Conservation (phyloP, 2,888 invertebrate species). For the Pseudanteris insignis region DNA sequence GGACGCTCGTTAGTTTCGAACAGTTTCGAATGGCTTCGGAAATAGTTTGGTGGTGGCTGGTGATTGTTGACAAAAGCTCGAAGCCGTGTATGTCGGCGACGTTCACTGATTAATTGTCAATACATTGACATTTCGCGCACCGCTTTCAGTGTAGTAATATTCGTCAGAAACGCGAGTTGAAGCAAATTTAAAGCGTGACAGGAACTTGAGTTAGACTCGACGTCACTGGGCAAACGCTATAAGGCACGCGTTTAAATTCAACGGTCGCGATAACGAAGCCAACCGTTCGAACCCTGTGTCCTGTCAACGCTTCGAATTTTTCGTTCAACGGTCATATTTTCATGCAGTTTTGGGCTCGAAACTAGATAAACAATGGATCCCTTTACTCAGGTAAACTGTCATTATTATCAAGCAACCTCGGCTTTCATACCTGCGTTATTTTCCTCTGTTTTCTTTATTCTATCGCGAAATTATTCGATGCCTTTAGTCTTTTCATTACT, state of each 20-base stretch:
- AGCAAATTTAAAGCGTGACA: too few relatives aligned
- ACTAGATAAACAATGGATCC: slow-evolving; percentile 70
- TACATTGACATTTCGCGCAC: too few relatives aligned
- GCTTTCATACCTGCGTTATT: not conserved
- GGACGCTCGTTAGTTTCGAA: slow-evolving; percentile 13
- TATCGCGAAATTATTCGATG: not conserved
- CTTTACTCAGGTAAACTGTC: slow-evolving; percentile 72
- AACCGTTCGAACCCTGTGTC: slow-evolving; percentile 5
- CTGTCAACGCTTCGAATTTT: slow-evolving; percentile 2
- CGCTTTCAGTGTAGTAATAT: too few relatives aligned
- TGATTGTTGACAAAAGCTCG: slow-evolving; percentile 35
- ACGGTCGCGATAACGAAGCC: slow-evolving; percentile 50
- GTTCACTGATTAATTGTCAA: too few relatives aligned
- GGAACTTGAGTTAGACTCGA: too few relatives aligned
- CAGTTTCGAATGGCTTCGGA: slow-evolving; percentile 1
- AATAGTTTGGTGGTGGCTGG: slow-evolving; percentile 44
- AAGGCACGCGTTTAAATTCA: slow-evolving; percentile 53
- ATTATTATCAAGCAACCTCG: slow-evolving; percentile 1
- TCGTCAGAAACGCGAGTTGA: too few relatives aligned
- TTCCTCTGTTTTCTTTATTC: not conserved
- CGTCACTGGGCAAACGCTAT: too few relatives aligned
- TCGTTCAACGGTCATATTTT: too few relatives aligned
- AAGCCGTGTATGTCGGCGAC: slow-evolving; percentile 2
- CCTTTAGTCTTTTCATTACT: not conserved
- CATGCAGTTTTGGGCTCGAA: not conserved